Evolutionary conservation across 2,888 invertebrate species (phyloP).

Genomic region (Salticus scenicus): DNA sequence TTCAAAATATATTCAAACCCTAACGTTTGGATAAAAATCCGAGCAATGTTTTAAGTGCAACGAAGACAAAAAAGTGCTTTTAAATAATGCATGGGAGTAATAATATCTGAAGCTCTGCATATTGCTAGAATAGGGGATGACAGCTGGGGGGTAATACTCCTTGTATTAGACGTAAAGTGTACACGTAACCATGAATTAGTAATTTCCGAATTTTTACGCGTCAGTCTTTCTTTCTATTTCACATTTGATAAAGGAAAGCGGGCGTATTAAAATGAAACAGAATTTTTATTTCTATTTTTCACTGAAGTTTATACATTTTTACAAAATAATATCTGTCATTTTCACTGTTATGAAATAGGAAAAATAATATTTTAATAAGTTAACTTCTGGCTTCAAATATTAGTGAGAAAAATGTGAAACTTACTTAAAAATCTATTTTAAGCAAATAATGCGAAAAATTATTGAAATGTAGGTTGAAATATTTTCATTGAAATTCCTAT

Average conservation of each 20-base stretch:
- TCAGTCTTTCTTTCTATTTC: neutral
- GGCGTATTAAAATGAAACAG: neutral
- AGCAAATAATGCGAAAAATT: too few relatives aligned
- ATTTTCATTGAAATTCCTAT: too few relatives aligned
- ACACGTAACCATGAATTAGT: slow-evolving; percentile 13
- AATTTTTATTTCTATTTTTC: neutral
- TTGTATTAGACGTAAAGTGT: slow-evolving; percentile 2
- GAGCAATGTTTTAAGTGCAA: neutral
- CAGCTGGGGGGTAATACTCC: neutral
- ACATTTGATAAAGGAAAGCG: neutral
- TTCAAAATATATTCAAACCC: neutral
- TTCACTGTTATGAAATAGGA: too few relatives aligned
- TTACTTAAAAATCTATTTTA: too few relatives aligned
- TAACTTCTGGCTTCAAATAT: too few relatives aligned
- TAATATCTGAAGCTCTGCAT: slow-evolving; percentile 21
- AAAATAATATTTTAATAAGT: too few relatives aligned
- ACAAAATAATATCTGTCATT: too few relatives aligned
- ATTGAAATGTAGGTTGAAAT: too few relatives aligned
- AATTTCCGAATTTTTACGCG: neutral
- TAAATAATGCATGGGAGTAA: slow-evolving; percentile 23
- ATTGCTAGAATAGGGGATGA: slow-evolving; percentile 19
- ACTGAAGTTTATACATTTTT: neutral
- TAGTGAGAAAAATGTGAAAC: too few relatives aligned
- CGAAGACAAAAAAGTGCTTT: neutral
- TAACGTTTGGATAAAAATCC: neutral